These are phyloP conservation scores for Falco novaeseelandiae DNA, from an alignment of 2,797 vertebrate species.

Conservation along the genomic window DNA sequence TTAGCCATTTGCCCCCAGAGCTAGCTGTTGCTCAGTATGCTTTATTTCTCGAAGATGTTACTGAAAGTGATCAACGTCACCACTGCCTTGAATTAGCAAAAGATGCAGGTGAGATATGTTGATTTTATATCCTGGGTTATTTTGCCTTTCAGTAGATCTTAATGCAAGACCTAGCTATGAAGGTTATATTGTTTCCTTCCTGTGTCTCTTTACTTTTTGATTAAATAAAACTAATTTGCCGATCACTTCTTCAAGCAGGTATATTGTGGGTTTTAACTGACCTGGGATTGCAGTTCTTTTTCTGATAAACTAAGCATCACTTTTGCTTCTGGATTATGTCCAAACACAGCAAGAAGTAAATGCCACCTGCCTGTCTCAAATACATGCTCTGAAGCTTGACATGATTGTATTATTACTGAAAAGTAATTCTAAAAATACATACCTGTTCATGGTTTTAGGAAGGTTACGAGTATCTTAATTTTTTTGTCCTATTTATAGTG, in stretches of 20 bases:
- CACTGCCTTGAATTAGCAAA: constrained; percentile 90
- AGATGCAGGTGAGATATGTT: constrained; percentile 83
- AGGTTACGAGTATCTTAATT: not conserved
- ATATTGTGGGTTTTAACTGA: not conserved
- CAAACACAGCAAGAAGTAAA: not conserved
- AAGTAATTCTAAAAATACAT: not conserved
- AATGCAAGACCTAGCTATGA: not conserved
- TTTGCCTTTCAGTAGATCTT: not conserved
- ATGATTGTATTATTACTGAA: not conserved
- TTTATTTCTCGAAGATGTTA: constrained; percentile 88
- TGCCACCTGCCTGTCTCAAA: not conserved
- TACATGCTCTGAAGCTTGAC: not conserved
- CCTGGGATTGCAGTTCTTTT: not conserved
- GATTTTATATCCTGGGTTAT: not conserved
- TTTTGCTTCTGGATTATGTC: not conserved
- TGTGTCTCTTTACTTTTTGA: not conserved
- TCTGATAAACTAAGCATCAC: not conserved
- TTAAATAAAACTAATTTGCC: not conserved
- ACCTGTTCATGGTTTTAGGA: not conserved
- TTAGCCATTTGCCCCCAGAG: constrained; percentile 88
- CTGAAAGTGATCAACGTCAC: constrained; percentile 85
- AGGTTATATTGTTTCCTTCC: not conserved
- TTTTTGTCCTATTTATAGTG: not conserved
- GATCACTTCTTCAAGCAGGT: not conserved
- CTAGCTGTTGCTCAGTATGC: constrained; percentile 88